Evolutionary conservation across 2,113 vertebrate genomes (phyloP).

Genomic region (Hepsetus odoe): DNA sequence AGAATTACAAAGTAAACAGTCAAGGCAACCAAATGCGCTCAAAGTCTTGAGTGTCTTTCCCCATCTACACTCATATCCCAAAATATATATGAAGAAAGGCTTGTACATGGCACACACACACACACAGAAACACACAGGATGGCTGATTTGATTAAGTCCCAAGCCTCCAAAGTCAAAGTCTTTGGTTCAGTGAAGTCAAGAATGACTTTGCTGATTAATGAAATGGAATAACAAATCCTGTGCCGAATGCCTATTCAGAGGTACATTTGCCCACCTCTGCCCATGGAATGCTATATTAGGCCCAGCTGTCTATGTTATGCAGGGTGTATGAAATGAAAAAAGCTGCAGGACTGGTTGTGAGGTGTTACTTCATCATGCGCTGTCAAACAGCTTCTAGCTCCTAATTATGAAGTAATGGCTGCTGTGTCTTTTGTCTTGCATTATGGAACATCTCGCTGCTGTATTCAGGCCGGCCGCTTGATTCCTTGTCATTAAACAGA

Average conservation of each 20-base stretch:
- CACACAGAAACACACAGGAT: conserved; percentile 74
- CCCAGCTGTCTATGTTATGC: conserved; percentile 29
- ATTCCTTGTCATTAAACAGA: conserved; percentile 52
- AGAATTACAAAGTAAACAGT: neutral
- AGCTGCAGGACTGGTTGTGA: conserved; percentile 24
- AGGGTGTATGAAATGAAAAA: conserved; percentile 29
- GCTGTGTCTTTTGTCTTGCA: conserved; percentile 45
- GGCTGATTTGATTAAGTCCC: conserved; percentile 96
- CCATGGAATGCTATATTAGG: conserved; percentile 15
- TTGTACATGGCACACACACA: conserved; percentile 34
- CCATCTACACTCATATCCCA: conserved; percentile 5
- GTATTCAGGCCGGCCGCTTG: conserved; percentile 34
- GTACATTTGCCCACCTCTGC: conserved; percentile 10
- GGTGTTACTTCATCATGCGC: conserved; percentile 46
- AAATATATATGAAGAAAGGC: conserved; percentile 32
- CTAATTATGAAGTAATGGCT: conserved; percentile 53
- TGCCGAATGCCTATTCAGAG: neutral
- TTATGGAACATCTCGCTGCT: conserved; percentile 20
- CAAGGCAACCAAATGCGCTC: neutral
- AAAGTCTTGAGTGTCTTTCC: neutral
- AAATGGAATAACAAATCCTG: conserved; percentile 5
- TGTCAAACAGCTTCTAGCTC: conserved; percentile 49
- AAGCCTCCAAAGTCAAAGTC: conserved; percentile 79
- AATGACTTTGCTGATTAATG: conserved; percentile 30
- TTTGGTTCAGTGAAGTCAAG: conserved; percentile 2